Percentiles rank a stretch among this genome's conserved stretches.
Evolutionary conservation across 1,140 invertebrate species (phyloP).

Genomic region (Asbolus verrucosus): DNA sequence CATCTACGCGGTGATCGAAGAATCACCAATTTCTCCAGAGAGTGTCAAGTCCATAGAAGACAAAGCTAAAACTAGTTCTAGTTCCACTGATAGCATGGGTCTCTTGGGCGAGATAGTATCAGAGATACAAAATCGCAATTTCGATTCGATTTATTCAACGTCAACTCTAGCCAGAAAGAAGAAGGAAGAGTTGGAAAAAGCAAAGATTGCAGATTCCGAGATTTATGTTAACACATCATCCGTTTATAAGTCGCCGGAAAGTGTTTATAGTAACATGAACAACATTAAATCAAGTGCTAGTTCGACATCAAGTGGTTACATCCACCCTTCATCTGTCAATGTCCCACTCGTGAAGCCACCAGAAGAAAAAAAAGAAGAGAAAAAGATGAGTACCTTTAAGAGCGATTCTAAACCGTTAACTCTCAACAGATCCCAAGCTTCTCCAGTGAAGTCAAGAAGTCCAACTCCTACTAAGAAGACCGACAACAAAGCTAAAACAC

Average conservation of each 20-base stretch:
- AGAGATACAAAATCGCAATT: slow-evolving; percentile 86
- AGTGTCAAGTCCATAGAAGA: slow-evolving; percentile 70
- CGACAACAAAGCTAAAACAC: slow-evolving; percentile 65
- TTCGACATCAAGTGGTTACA: slow-evolving; percentile 79
- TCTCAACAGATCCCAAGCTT: slow-evolving; percentile 51
- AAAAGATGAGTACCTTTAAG: too few relatives aligned
- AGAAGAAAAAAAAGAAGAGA: too few relatives aligned
- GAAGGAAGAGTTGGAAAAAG: slow-evolving; percentile 65
- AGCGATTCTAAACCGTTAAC: slow-evolving; percentile 44
- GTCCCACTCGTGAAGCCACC: slow-evolving; percentile 65
- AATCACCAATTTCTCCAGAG: slow-evolving; percentile 68
- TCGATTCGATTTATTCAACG: slow-evolving; percentile 87
- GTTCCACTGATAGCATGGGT: slow-evolving; percentile 74
- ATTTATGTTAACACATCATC: slow-evolving; percentile 69
- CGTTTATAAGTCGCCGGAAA: slow-evolving; percentile 71
- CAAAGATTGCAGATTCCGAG: slow-evolving; percentile 63
- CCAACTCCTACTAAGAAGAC: slow-evolving; percentile 63
- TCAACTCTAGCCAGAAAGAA: slow-evolving; percentile 75
- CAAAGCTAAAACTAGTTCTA: slow-evolving; percentile 63
- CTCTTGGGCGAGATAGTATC: slow-evolving; percentile 86
- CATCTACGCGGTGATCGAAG: slow-evolving; percentile 89
- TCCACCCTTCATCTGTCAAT: slow-evolving; percentile 78
- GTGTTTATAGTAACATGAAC: slow-evolving; percentile 71
- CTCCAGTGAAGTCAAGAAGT: slow-evolving; percentile 31
- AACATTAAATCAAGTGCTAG: slow-evolving; percentile 69